Base-by-base conservation (phyloP, 2,113 vertebrate genomes). In the Platysternon megacephalum region DNA sequence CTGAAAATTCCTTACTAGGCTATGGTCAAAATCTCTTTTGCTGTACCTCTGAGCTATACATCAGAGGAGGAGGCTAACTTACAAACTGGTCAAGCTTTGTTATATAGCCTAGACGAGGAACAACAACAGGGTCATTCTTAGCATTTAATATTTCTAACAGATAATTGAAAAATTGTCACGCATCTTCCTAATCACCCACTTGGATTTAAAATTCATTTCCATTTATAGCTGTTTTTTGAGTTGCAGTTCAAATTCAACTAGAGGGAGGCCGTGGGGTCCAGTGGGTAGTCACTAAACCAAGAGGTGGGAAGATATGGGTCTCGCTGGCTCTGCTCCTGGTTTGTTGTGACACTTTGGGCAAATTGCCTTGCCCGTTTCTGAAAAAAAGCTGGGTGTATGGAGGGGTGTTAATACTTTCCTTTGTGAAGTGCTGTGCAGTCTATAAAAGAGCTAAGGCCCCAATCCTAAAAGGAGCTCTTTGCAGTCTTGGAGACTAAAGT, bases 11-110 rank as follows among this genome's bases (percentile, higher is more conserved):
- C 11, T 91, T 42, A 32, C 16, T 28, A 2, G 28, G 55, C 51
- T 82, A 84, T 79, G 12, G 28, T 6, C 85, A 56, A 92, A 74
- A 35, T 49, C 72, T 72, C 8, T 55, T 58, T 72, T 39, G 35
- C 55, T 94, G 87, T 8, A 22, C 42, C 79, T 86, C 79, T 89
- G 88, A 79, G 85, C n/a, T 85, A 6, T 24, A 65, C 35, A 78
- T 46, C 76, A 58, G 68, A 12, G 80, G 84, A 51, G 56, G 26
- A 19, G 2, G 51, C n/a, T 48, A 82, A 58, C 12, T 78, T 74
- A 61, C 10, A 86, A 68, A 58, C 51, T 91, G 55, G 76, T 85
- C 58, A 94, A 85, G 84, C 35, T 22, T 24, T 56, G 42, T 86
- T 91, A 3, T 0, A 83, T 49, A 91, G 11, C n/a, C 61, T 26